Evolutionary conservation across 1,140 invertebrate species (phyloP), one percentile per base, ranked within the genome.

Genomic region (Monomorium pharaonis): DNA sequence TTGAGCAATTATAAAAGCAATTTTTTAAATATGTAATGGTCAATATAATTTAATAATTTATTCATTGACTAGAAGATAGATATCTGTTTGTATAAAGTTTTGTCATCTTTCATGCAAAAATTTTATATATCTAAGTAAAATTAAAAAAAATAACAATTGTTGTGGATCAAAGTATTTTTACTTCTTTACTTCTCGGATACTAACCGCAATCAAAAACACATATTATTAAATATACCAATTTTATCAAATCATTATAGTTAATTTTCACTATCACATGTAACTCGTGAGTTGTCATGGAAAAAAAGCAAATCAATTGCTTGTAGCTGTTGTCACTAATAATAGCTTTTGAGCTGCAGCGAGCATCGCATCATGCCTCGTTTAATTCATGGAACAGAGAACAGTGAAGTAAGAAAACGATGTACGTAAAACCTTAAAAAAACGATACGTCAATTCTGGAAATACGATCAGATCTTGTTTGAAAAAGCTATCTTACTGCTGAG

Each of bases 381-480:
- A 74, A 3, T 83, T 78, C 24, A 91, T 33, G 14, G 90, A 92
- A 33, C 76, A 88, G 0, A 92, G 62, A 5, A 92, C 86, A 33
- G 88, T 92, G 24, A 88, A 86, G 30, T 90, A 91, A 24, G 91
- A 92, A 62, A 91, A 90, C 9, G 89, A 91, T 2, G 89, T 81
- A 9, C 80, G 83, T 21, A 86, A 60, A 2, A 92, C 88, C 91
- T 91, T 87, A 24, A 90, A 89, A 58, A 44, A 3, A 58, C 4
- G 30, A 24, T 24, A 7, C n/a, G 24, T 83, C 37, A 83, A 47
- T 9, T 4, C 16, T 54, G 21, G 10, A 5, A 21, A 60, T 30
- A 21, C 37, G 12, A 18, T 49, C 2, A 18, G 54, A n/a, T 12
- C 0, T 44, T 7, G 21, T 44, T 44, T 9, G 2, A 9, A 37